A percentile compares a stretch with the other conserved stretches of the same genome.
phyloP scores from a whole-genome alignment of 2,113 vertebrate species.

The Gavialis gangeticus region DNA sequence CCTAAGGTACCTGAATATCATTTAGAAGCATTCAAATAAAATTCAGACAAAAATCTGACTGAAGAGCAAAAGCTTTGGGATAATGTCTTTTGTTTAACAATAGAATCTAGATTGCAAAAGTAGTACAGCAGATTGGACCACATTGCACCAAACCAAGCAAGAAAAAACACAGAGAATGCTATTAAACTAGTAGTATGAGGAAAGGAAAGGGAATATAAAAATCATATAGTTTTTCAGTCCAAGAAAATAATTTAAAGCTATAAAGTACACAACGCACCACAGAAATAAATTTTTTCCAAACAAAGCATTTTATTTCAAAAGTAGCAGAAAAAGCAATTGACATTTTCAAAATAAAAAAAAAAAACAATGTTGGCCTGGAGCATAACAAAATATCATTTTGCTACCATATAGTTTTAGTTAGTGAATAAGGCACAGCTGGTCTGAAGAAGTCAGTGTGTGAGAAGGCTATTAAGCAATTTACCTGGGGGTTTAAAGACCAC shows the following conservation, averaged over 20 bases:
- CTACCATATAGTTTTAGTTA: not conserved
- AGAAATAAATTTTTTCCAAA: not conserved
- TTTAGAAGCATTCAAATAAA: not conserved
- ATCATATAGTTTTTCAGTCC: not conserved
- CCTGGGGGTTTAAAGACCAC: not conserved
- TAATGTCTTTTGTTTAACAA: not conserved
- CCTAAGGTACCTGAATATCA: not conserved
- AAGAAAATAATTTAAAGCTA: not conserved
- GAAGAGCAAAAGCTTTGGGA: not conserved
- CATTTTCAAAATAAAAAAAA: slow-evolving; percentile 43
- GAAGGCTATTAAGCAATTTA: not conserved
- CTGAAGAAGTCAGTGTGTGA: not conserved
- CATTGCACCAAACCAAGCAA: not conserved
- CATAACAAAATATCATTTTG: slow-evolving; percentile 20
- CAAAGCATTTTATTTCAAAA: slow-evolving; percentile 22
- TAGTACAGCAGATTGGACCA: not conserved
- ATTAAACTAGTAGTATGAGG: not conserved
- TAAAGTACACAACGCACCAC: not conserved
- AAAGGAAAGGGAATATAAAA: not conserved
- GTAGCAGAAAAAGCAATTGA: slow-evolving; percentile 12
- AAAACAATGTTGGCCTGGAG: not conserved
- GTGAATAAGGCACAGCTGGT: not conserved
- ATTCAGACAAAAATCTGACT: not conserved
- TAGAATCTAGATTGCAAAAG: not conserved
- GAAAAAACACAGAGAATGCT: not conserved